A percentile compares a stretch with the other conserved stretches of the same genome.
phyloP scores from a whole-genome alignment of 2,797 vertebrate species.

The Fistularia commersonii region DNA sequence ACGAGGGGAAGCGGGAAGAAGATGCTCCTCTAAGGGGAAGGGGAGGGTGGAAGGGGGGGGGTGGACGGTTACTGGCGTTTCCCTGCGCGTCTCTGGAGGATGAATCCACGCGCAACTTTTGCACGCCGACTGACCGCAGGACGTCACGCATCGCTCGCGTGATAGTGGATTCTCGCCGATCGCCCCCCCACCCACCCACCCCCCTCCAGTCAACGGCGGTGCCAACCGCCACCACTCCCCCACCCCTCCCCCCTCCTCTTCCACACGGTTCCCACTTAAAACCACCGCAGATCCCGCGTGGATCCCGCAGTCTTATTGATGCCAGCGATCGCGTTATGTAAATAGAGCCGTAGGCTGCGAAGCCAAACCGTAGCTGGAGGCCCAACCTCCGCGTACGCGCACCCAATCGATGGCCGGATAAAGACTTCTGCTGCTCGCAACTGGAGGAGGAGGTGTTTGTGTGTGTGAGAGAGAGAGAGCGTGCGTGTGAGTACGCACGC shows the following conservation, averaged over 20 bases:
- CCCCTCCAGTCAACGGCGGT: constrained; percentile 7
- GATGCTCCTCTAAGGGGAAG: constrained; percentile 33
- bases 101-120: constrained; percentile 65
- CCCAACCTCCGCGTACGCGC: constrained; percentile 48
- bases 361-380: constrained; percentile 32
- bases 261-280: constrained; percentile 4
- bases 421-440: constrained; percentile 25
- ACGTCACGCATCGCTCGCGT: too few relatives aligned
- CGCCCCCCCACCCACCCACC: neutral
- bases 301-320: constrained; percentile 19
- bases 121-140: constrained; percentile 15
- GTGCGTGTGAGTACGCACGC: too few relatives aligned
- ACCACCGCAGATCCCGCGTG: neutral
- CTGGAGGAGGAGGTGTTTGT: too few relatives aligned
- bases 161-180: too few relatives aligned
- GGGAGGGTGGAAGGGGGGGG: constrained; percentile 1
- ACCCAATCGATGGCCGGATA: constrained; percentile 52
- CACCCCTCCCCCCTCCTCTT: constrained; percentile 1
- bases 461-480: too few relatives aligned
- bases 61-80: constrained; percentile 44
- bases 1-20: constrained; percentile 8
- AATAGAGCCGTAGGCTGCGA: constrained; percentile 1
- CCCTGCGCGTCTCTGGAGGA: constrained; percentile 32
- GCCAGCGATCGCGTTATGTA: constrained; percentile 14
- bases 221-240: too few relatives aligned